Evolutionary conservation across 2,113 vertebrate genomes (phyloP).

Genomic region (Accipiter virgatus): DNA sequence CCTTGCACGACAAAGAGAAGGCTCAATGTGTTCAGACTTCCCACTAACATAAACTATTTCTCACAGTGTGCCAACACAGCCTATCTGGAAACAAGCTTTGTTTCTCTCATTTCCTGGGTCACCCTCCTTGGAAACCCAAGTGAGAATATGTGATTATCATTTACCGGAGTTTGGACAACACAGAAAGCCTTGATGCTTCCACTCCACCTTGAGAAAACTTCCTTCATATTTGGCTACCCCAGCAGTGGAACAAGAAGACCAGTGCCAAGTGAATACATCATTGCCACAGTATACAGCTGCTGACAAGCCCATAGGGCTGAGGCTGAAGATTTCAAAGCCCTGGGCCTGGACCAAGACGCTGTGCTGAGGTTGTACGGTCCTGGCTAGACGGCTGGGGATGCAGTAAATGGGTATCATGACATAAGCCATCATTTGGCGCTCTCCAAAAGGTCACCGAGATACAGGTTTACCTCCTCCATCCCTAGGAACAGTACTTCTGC

Average conservation of each 20-base stretch:
- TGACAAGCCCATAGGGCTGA: not conserved
- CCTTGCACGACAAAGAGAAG: not conserved
- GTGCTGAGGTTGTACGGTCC: not conserved
- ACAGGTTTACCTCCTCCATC: not conserved
- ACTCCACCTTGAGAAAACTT: not conserved
- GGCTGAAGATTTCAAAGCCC: not conserved
- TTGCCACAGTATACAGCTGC: not conserved
- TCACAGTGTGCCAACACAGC: not conserved
- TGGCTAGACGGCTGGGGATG: not conserved
- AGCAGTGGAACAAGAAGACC: not conserved
- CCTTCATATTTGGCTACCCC: not conserved
- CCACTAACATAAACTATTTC: not conserved
- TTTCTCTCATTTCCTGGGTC: not conserved
- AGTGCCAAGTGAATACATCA: not conserved
- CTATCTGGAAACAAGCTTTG: not conserved
- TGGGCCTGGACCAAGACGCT: not conserved
- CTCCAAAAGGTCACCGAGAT: not conserved
- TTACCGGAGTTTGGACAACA: not conserved
- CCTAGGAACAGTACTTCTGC: not conserved
- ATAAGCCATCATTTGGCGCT: not conserved
- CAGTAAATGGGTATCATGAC: not conserved
- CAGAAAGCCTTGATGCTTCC: not conserved
- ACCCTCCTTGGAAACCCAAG: not conserved
- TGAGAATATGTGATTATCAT: not conserved
- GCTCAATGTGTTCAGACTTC: not conserved